Conservation (phyloP, 2,888 invertebrate genomes). For the Sarcophaga variegata region DNA sequence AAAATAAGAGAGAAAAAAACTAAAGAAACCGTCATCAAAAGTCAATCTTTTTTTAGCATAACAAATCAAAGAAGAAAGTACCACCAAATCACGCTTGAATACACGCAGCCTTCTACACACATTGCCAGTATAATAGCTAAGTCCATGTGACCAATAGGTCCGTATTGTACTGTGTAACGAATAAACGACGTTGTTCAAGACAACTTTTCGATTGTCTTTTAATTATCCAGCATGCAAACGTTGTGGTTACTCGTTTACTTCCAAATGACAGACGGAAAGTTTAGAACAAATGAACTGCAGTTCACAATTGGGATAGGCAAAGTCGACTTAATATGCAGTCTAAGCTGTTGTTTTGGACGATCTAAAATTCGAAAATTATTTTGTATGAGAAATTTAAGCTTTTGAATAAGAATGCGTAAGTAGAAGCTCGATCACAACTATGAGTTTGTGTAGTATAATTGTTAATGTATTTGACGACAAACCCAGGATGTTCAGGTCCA, state of each 20-base stretch:
- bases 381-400: neutral
- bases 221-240: constrained; percentile 70
- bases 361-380: neutral
- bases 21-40: constrained; percentile 55
- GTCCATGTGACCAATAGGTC: neutral
- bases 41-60: constrained; percentile 46
- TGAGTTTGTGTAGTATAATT: too few relatives aligned
- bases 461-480: too few relatives aligned
- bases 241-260: constrained; percentile 28
- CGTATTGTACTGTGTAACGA: constrained; percentile 20
- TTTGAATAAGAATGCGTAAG: too few relatives aligned
- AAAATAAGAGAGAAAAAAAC: neutral
- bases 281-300: constrained; percentile 7
- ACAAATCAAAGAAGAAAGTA: constrained; percentile 57
- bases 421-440: too few relatives aligned
- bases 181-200: constrained; percentile 32
- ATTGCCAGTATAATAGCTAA: neutral
- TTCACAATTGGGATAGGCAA: neutral
- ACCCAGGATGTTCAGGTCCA: too few relatives aligned
- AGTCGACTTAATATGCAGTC: neutral
- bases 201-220: constrained; percentile 71
- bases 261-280: constrained; percentile 39
- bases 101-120: neutral
- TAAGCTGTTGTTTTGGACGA: neutral
- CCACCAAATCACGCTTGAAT: constrained; percentile 58